Evolutionary conservation across 1,140 invertebrate genomes (phyloP).

Genomic region (Diplogasteroides magnus): DNA sequence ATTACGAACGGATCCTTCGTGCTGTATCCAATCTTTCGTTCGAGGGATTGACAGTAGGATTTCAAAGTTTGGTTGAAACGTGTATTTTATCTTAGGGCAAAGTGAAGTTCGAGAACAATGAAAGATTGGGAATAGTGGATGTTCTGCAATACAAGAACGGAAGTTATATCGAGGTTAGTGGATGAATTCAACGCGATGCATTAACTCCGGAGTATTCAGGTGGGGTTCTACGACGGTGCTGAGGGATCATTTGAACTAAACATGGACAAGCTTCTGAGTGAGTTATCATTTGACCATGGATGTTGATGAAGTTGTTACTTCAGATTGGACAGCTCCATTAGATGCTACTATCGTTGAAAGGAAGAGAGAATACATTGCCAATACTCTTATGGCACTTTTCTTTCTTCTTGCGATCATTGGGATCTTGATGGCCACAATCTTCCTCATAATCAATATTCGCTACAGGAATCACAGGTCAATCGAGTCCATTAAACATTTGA

Average conservation of each 20-base stretch:
- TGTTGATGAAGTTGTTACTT: slow-evolving; percentile 3
- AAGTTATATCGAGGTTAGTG: slow-evolving; percentile 21
- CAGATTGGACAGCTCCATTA: slow-evolving; percentile 43
- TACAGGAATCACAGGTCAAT: slow-evolving; percentile 81
- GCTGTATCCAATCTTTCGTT: too few relatives aligned
- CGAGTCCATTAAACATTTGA: not conserved
- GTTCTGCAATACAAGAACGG: slow-evolving; percentile 75
- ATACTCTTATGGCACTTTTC: slow-evolving; percentile 77
- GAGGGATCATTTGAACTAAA: slow-evolving; percentile 28
- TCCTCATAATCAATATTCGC: slow-evolving; percentile 90
- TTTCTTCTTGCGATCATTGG: slow-evolving; percentile 79
- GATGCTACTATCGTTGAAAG: slow-evolving; percentile 47
- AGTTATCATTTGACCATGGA: not conserved
- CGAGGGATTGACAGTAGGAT: not conserved
- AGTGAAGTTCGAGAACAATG: slow-evolving; percentile 88
- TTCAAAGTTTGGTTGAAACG: not conserved
- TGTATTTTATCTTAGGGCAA: slow-evolving; percentile 69
- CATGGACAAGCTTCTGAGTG: slow-evolving; percentile 20
- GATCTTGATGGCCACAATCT: slow-evolving; percentile 81
- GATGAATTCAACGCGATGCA: not conserved
- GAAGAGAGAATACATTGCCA: slow-evolving; percentile 68
- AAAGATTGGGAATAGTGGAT: slow-evolving; percentile 84
- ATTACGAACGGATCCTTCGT: too few relatives aligned
- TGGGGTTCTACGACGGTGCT: slow-evolving; percentile 45
- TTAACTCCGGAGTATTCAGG: not conserved